Base-by-base conservation (phyloP, 1,140 invertebrate genomes). In the Hestina assimilis region DNA sequence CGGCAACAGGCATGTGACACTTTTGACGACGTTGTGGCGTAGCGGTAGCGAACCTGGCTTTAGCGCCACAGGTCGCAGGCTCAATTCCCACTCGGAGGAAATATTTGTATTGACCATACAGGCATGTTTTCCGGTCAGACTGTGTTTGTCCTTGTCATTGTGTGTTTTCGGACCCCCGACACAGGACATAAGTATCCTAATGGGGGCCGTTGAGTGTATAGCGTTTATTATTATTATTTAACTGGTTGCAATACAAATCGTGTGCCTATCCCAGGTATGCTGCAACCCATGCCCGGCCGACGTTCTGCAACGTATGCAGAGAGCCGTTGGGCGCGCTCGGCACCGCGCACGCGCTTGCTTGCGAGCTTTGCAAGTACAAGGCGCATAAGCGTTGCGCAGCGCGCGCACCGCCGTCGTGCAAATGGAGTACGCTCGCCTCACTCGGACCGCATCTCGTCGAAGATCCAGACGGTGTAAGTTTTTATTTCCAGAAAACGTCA, bases 311-410 rank as follows among this genome's bases (percentile, higher is more conserved):
- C 87, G 95, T 98, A 21, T 99, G 98, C 81, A 90, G 95, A 42
- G 97, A 99, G 78, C 95, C 96, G 5, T 91, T 99, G 1, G 96
- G 91, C 83, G 97, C 97, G 28, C 96, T 98, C 12, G 84, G 82
- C 52, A 96, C 96, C 1, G 97, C 96, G 28, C 96, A 98, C 81
- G 97, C 97, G 19, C 91, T 98, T 11, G 97, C 96, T 63, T 99
- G 97, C 89, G 97, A 98, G 90, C 94, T 98, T 6, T 99, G 97
- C 91, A 99, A 99, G 90, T 97, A 95, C 88, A 98, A 98, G 89
- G 95, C 96, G 20, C 97, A 99, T 89, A 98, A 98, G 87, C 89
- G 95, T 48, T 99, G 97, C 89, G 96, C 96, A 0, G 91, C 94
- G 26, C 96, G 97, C 85, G 96, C 97, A 45, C 94, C 96, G 69